Evolutionary conservation across 2,113 vertebrate genomes (phyloP).

Genomic region (Nannospalax galili): DNA sequence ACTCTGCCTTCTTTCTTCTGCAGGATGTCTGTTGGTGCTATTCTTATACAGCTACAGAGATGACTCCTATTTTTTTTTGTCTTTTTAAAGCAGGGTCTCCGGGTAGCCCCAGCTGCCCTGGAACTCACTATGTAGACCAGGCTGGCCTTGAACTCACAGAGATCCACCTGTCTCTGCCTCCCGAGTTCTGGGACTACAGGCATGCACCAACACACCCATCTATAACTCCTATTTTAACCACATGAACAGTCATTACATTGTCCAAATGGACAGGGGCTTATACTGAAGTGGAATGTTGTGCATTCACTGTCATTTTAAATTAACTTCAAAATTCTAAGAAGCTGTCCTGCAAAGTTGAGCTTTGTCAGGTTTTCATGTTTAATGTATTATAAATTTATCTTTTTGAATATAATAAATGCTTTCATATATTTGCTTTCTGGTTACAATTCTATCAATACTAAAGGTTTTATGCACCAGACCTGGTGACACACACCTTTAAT

Average conservation of each 20-base stretch:
- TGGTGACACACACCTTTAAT: no score
- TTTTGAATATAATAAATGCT: slow-evolving; percentile 78
- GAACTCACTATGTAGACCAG: no score
- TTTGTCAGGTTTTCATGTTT: slow-evolving; percentile 71
- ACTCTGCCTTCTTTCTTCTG: slow-evolving; percentile 66
- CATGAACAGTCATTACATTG: not conserved
- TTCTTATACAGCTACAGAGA: slow-evolving; percentile 97
- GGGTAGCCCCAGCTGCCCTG: no score
- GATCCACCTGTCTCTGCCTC: no score
- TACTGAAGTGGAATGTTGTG: slow-evolving; percentile 62
- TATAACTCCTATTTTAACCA: slow-evolving; percentile 92
- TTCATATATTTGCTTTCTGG: slow-evolving; percentile 65
- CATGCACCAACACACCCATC: no score
- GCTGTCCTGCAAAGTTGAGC: slow-evolving; percentile 58
- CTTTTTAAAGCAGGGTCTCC: no score
- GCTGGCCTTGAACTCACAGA: no score
- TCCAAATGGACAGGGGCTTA: slow-evolving; percentile 3
- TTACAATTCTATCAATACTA: slow-evolving; percentile 1
- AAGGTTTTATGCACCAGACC: not conserved
- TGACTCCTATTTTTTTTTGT: no score
- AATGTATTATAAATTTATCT: slow-evolving; percentile 69
- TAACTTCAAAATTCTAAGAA: slow-evolving; percentile 57
- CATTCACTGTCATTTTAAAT: slow-evolving; percentile 64
- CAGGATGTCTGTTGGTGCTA: slow-evolving; percentile 93
- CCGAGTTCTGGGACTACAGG: no score